phyloP scores from a whole-genome alignment of 2,888 invertebrate genomes.

The Pyrochroa serraticornis region DNA sequence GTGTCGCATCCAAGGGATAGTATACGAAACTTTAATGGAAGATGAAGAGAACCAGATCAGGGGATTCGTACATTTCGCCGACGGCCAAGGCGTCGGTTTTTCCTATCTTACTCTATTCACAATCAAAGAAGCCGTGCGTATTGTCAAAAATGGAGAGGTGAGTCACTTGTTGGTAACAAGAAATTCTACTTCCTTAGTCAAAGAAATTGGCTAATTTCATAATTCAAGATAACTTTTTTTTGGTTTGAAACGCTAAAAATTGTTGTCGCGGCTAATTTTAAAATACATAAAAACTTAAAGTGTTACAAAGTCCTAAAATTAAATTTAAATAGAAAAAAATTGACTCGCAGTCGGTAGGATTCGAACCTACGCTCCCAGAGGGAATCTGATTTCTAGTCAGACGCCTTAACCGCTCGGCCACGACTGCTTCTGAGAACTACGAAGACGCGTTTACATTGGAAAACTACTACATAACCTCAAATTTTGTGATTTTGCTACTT shows the following conservation, averaged over 20 bases:
- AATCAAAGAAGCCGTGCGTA: conserved; percentile 77
- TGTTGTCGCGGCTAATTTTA: too few species aligned
- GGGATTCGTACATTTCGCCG: conserved; percentile 80
- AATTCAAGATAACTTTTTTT: background rate
- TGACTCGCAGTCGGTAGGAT: conserved; percentile 80
- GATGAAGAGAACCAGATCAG: conserved; percentile 81
- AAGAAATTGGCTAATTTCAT: background rate
- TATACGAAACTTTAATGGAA: conserved; percentile 80
- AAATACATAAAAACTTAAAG: too few species aligned
- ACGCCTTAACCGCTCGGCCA: conserved; percentile 90
- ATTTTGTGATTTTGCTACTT: background rate
- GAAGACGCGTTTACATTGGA: background rate
- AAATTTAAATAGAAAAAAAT: conserved; percentile 9
- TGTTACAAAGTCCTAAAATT: background rate
- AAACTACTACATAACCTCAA: background rate
- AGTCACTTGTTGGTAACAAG: conserved; percentile 16
- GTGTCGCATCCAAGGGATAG: conserved; percentile 77
- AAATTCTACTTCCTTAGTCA: too few species aligned
- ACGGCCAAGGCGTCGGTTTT: conserved; percentile 76
- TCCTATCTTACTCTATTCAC: conserved; percentile 78
- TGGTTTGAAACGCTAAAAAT: too few species aligned
- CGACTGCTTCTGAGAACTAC: conserved; percentile 64
- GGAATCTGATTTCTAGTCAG: conserved; percentile 90
- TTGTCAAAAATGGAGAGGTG: conserved; percentile 82
- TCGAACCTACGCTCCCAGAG: conserved; percentile 91